These are phyloP conservation scores for Diploptera punctata DNA, from an alignment of 2,888 invertebrate species.

Conservation along the genomic window DNA sequence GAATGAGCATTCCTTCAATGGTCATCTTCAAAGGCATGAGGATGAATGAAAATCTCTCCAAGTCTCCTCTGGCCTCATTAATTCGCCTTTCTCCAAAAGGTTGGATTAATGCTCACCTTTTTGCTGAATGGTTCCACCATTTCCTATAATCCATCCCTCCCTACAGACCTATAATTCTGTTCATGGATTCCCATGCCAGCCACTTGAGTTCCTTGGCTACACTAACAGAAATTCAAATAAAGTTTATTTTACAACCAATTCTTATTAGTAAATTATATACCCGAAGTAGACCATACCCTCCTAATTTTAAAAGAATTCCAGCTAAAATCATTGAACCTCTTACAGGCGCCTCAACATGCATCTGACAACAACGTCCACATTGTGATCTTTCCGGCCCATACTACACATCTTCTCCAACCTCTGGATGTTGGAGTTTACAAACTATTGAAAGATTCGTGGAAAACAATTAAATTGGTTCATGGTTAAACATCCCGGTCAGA, in stretches of 20 bases:
- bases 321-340: too few relatives aligned
- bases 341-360: neutral
- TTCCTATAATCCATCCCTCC: neutral
- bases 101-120: neutral
- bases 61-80: neutral
- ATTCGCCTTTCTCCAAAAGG: too few relatives aligned
- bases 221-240: too few relatives aligned
- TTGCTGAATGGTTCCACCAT: neutral
- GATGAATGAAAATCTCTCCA: neutral
- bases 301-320: too few relatives aligned
- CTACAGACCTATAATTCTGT: neutral
- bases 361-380: slow-evolving; percentile 3
- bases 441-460: neutral
- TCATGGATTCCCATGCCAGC: too few relatives aligned
- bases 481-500: neutral
- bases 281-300: too few relatives aligned
- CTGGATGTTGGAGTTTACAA: slow-evolving; percentile 19
- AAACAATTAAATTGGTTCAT: neutral
- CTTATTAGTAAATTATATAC: too few relatives aligned
- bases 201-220: neutral
- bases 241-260: too few relatives aligned
- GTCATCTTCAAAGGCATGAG: slow-evolving; percentile 3
- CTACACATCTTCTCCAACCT: neutral
- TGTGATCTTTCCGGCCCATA: neutral
- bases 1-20: slow-evolving; percentile 5